These are phyloP conservation scores for Lithobates pipiens DNA, from an alignment of 2,797 vertebrate genomes.

Conservation along the genomic window DNA sequence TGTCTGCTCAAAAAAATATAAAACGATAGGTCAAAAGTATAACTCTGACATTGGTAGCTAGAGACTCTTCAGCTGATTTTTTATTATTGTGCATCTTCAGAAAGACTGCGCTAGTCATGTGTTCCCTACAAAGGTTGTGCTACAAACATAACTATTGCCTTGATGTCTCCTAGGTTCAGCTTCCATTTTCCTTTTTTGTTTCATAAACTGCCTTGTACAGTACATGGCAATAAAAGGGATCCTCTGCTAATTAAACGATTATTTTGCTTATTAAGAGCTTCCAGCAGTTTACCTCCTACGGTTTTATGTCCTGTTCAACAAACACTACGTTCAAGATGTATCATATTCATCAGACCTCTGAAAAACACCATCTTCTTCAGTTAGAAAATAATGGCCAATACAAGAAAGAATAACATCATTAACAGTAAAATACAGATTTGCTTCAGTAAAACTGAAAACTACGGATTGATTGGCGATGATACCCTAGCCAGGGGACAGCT, in stretches of 20 bases:
- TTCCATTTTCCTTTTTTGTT: constrained; percentile 3
- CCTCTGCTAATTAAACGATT: constrained; percentile 21
- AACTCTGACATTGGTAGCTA: constrained; percentile 10
- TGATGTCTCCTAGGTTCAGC: background rate
- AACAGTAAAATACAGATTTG: background rate
- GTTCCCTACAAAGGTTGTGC: background rate
- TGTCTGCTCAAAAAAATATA: background rate
- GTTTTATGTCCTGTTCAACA: background rate
- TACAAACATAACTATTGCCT: constrained; percentile 3
- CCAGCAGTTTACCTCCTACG: constrained; percentile 6
- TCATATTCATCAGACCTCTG: background rate
- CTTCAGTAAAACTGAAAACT: background rate
- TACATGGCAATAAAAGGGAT: background rate
- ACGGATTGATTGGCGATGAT: background rate
- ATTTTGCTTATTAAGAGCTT: constrained; percentile 32
- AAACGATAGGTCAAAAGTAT: constrained; percentile 9
- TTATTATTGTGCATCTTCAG: background rate
- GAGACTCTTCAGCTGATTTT: constrained; percentile 15
- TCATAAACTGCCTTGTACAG: background rate
- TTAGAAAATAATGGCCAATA: constrained; percentile 2
- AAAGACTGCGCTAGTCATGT: background rate
- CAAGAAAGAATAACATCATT: background rate
- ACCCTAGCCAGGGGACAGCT: background rate
- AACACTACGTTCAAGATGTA: constrained; percentile 1
- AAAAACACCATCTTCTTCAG: background rate